Evolutionary conservation across 2,113 vertebrate species (phyloP), one percentile per base, ranked within the genome.

Genomic region (Pandion haliaetus): DNA sequence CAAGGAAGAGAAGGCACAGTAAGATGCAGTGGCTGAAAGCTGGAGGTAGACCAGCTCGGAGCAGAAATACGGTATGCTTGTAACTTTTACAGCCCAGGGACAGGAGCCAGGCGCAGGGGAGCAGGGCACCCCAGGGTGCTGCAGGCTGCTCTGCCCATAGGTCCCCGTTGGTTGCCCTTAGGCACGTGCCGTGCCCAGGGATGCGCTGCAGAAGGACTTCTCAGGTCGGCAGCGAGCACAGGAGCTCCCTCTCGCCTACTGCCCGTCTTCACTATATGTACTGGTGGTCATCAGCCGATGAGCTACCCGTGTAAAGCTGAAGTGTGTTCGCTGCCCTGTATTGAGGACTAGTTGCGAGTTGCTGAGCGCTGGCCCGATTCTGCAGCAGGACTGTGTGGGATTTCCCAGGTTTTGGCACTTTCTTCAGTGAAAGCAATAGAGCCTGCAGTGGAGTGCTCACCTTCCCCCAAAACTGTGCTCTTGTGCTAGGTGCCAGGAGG

Each of bases 371-470:
- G 45, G 28, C 45, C 42, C 34, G 20, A 18, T 66, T 58, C 78
- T 76, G 82, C 62, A 32, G 25, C 9, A 66, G 21, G 38, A 54
- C 20, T 10, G 2, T 23, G 44, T 1, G 7, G 36, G 38, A 42
- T 61, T 84, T 93, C 72, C 38, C 42, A 38, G 36, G 4, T 45
- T 17, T 45, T 83, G 76, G n/a, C 47, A 21, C 34, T 66, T 69
- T 32, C 45, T 31, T 81, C 0, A 0, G 28, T 20, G 47, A 31
- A 73, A 73, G 32, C 2, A 5, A 45, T 5, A 59, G 45, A 69
- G 8, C 44, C 34, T 82, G 28, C 38, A 58, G n/a, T 19, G 12
- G 57, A 69, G 34, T 34, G 52, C 47, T 86, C 66, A 31, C 2
- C 1, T 63, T 92, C 40, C 40, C 38, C 61, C 6, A 65, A 86